phyloP scores from a whole-genome alignment of 2,888 invertebrate genomes.

The Ernsta delagoae region DNA sequence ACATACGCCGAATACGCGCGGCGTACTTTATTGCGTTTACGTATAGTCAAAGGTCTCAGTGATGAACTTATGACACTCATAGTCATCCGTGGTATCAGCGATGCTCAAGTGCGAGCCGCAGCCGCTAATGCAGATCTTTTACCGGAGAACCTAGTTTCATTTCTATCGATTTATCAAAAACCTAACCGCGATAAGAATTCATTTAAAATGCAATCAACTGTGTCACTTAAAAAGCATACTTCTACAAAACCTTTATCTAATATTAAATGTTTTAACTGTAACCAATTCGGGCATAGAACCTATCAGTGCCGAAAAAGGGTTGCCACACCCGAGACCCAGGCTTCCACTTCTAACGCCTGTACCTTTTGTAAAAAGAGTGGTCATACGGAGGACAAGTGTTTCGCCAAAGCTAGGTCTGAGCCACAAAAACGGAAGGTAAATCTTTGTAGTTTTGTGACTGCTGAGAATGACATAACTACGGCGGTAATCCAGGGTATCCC shows the following conservation, averaged over 20 bases:
- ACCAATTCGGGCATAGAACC: not conserved
- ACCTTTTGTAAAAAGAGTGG: not conserved
- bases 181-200: too few species aligned
- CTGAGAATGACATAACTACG: not conserved
- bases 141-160: not conserved
- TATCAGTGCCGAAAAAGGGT: too few species aligned
- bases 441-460: too few species aligned
- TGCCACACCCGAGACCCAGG: too few species aligned
- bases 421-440: too few species aligned
- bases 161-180: not conserved
- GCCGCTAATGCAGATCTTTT: not conserved
- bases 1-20: not conserved
- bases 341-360: not conserved
- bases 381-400: not conserved
- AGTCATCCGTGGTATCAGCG: not conserved
- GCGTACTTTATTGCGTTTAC: not conserved
- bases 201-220: too few species aligned
- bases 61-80: not conserved
- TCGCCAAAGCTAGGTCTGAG: not conserved
- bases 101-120: not conserved
- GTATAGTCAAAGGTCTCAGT: not conserved
- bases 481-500: not conserved
- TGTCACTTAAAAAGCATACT: too few species aligned
- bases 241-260: too few species aligned
- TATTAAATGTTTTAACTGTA: not conserved